phyloP scores from a whole-genome alignment of 2,113 vertebrate species.

The Panurus biarmicus region DNA sequence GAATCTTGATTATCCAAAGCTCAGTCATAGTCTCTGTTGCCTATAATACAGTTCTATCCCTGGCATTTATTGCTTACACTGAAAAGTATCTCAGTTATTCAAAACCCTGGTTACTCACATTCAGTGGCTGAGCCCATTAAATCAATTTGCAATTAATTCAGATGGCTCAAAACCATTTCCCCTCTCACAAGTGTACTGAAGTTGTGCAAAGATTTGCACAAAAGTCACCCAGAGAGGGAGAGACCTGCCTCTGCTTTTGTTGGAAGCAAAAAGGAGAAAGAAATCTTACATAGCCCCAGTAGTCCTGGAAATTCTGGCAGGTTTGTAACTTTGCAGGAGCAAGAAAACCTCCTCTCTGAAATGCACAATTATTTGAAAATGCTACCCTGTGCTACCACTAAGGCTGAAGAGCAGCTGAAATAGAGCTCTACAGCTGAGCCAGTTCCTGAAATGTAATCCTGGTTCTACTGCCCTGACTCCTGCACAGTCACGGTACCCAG shows the following conservation, averaged over 20 bases:
- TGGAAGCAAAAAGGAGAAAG: neutral
- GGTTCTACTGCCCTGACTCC: neutral
- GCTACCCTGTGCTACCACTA: neutral
- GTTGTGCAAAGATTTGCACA: neutral
- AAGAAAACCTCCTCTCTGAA: neutral
- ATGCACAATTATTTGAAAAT: neutral
- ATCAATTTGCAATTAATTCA: slow-evolving; percentile 13
- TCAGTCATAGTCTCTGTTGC: slow-evolving; percentile 20
- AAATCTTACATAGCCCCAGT: neutral
- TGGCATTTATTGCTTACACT: slow-evolving; percentile 44
- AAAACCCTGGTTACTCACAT: neutral
- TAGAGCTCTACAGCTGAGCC: neutral
- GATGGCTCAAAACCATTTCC: neutral
- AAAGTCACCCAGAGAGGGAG: neutral
- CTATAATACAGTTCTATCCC: slow-evolving; percentile 35
- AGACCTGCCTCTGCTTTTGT: neutral
- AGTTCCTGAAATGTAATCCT: neutral
- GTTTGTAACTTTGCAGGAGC: neutral
- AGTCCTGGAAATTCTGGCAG: neutral
- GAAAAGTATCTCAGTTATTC: slow-evolving; percentile 46
- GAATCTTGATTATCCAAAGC: slow-evolving; percentile 43
- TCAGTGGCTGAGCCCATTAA: neutral
- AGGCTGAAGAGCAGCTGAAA: neutral
- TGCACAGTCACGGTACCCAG: neutral
- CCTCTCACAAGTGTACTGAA: neutral